These are phyloP conservation scores for Echinometra lucunter DNA, from an alignment of 53 echinoderm and acorn worm genomes.

Conservation along the genomic window DNA sequence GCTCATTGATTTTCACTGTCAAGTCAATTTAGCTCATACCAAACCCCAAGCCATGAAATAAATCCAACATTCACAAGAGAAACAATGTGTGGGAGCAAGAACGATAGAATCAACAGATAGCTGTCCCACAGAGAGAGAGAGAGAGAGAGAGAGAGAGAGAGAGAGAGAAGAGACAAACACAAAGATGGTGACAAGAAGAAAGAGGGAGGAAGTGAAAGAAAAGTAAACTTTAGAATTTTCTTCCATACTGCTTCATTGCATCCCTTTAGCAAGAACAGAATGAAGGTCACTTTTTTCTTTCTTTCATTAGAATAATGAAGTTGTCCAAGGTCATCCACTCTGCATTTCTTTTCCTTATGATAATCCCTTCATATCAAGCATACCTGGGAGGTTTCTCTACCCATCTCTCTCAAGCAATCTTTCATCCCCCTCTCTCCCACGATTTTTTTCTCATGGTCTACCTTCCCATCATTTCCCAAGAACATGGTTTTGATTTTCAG, in stretches of 20 bases:
- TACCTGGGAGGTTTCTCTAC: constrained; percentile 9
- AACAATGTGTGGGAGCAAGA: not conserved
- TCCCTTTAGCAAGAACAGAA: not conserved
- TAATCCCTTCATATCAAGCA: not conserved
- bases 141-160: no score
- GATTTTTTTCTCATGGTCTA: not conserved
- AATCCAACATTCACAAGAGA: not conserved
- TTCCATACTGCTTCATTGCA: not conserved
- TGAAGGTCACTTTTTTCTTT: not conserved
- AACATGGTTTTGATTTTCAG: constrained; percentile 42
- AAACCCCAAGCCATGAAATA: not conserved
- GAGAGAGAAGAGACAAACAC: not conserved
- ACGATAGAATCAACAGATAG: not conserved
- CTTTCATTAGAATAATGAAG: not conserved
- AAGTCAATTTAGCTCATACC: not conserved
- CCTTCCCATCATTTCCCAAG: not conserved
- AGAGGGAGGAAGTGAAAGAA: not conserved
- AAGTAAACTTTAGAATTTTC: not conserved
- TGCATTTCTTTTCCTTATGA: constrained; percentile 4
- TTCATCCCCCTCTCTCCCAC: not conserved
- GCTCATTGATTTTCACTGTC: not conserved
- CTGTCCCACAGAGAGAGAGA: no score
- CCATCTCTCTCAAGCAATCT: not conserved
- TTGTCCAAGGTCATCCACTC: not conserved
- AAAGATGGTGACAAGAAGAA: not conserved